A percentile compares a stretch with the other conserved stretches of the same genome.
Conservation (phyloP, 1,140 invertebrate genomes). For the Cephus cinctus region DNA sequence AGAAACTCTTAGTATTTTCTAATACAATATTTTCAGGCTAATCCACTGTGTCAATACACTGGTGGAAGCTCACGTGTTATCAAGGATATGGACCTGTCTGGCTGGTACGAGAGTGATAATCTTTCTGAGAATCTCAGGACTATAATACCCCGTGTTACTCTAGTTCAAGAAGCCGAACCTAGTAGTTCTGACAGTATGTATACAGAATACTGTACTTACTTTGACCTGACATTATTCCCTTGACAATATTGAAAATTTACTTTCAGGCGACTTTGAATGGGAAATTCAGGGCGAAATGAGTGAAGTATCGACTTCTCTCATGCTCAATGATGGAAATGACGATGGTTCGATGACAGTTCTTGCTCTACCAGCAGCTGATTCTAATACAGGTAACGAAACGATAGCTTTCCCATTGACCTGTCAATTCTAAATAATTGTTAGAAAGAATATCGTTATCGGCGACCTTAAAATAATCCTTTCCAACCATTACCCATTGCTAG, state of each 20-base stretch:
- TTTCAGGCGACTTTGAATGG: slow-evolving; percentile 47
- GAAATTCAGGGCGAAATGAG: slow-evolving; percentile 45
- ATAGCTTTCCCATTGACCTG: too few species aligned
- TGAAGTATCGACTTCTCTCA: slow-evolving; percentile 37
- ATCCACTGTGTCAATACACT: slow-evolving; percentile 47
- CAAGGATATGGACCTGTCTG: slow-evolving; percentile 65
- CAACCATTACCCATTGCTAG: too few species aligned
- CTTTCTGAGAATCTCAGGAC: slow-evolving; percentile 79
- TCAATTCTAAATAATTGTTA: too few species aligned
- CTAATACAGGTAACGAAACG: slow-evolving; percentile 24
- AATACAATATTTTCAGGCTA: slow-evolving; percentile 37
- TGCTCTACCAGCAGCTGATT: slow-evolving; percentile 32
- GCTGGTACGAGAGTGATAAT: slow-evolving; percentile 76
- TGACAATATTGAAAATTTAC: slow-evolving; percentile 1
- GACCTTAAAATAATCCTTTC: too few species aligned
- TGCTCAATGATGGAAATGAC: slow-evolving; percentile 44
- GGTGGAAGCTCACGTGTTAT: slow-evolving; percentile 40
- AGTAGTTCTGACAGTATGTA: slow-evolving; percentile 60
- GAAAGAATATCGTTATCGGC: too few species aligned
- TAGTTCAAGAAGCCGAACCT: slow-evolving; percentile 60
- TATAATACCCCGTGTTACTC: slow-evolving; percentile 65
- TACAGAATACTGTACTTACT: not conserved
- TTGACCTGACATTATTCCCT: not conserved
- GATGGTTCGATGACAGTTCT: slow-evolving; percentile 33
- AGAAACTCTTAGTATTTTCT: slow-evolving; percentile 5